Percentiles rank a stretch among this genome's conserved stretches.
phyloP scores from a whole-genome alignment of 2,797 vertebrate genomes.

The Halcyon badia region DNA sequence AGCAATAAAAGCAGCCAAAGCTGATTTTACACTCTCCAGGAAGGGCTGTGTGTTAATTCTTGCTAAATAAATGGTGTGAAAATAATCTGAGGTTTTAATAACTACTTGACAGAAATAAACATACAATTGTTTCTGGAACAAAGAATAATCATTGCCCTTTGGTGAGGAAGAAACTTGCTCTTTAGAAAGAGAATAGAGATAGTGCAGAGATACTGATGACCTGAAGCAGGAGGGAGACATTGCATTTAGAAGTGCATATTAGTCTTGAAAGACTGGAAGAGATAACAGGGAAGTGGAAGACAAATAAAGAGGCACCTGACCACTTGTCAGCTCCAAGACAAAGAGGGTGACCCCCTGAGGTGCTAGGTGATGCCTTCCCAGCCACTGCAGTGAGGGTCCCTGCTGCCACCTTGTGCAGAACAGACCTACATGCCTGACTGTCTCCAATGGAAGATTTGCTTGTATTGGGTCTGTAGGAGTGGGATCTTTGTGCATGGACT shows the following conservation, averaged over 20 bases:
- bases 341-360: neutral
- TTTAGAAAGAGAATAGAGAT: neutral
- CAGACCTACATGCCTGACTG: rapidly evolving
- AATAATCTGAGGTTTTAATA: conserved; percentile 47
- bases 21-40: neutral
- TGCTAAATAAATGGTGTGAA: conserved; percentile 36
- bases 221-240: neutral
- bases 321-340: neutral
- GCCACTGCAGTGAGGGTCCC: neutral
- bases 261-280: neutral
- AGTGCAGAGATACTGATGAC: neutral
- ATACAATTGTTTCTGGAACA: neutral
- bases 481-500: neutral
- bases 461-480: neutral
- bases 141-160: neutral
- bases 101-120: conserved; percentile 33
- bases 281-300: neutral
- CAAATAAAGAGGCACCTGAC: neutral
- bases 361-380: neutral
- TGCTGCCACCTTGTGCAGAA: neutral
- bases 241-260: neutral
- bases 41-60: conserved; percentile 37
- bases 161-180: neutral
- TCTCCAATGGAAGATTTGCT: neutral
- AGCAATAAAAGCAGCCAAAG: neutral